These are phyloP conservation scores for Nymphalis urticae DNA, from an alignment of 2,888 invertebrate genomes.

Conservation along the genomic window DNA sequence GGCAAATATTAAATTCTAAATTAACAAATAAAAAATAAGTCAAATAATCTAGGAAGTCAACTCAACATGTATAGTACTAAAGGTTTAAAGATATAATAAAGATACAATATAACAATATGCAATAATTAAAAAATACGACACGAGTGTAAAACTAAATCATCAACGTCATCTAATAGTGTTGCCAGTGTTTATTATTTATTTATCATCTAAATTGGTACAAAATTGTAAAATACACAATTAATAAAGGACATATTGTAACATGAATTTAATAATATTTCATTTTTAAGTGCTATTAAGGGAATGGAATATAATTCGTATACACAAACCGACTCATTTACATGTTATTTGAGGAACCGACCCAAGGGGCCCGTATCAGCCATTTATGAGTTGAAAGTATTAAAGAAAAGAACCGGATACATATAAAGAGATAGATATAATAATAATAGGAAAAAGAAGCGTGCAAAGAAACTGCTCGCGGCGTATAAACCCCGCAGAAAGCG, in stretches of 20 bases:
- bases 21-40: neutral
- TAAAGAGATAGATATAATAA: constrained; percentile 72
- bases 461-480: constrained; percentile 79
- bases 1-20: neutral
- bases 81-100: no score
- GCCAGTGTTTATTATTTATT: no score
- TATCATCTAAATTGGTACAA: no score
- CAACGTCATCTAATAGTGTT: no score
- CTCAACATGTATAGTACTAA: no score
- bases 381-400: constrained; percentile 81
- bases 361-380: constrained; percentile 79
- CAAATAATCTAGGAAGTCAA: neutral
- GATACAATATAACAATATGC: no score
- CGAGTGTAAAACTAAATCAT: no score
- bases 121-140: no score
- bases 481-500: constrained; percentile 74
- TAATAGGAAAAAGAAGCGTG: constrained; percentile 73
- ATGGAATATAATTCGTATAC: constrained; percentile 65
- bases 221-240: neutral
- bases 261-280: constrained; percentile 9
- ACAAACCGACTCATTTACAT: constrained; percentile 76
- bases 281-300: constrained; percentile 30
- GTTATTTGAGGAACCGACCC: constrained; percentile 78
- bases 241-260: neutral
- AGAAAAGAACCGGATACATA: constrained; percentile 78